These are phyloP conservation scores for Drosophila cognata DNA, from an alignment of 2,888 invertebrate species.

Conservation along the genomic window DNA sequence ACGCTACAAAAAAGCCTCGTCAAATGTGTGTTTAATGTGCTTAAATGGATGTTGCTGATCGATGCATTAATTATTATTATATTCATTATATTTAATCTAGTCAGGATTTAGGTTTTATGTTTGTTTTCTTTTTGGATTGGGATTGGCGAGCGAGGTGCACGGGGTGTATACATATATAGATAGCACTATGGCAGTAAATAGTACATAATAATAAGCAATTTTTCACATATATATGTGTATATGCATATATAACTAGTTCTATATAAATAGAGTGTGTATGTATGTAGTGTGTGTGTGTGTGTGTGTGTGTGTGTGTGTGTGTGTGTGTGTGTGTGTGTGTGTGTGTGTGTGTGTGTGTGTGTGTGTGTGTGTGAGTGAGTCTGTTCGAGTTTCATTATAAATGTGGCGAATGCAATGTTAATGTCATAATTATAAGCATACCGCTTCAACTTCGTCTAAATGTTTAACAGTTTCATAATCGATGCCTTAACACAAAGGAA, in stretches of 20 bases:
- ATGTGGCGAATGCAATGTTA: constrained; percentile 68
- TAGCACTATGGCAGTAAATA: constrained; percentile 80
- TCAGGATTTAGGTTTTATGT: constrained; percentile 39
- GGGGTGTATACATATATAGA: constrained; percentile 65
- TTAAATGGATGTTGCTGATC: constrained; percentile 13
- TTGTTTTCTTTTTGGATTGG: constrained; percentile 36
- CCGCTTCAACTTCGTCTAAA: constrained; percentile 64
- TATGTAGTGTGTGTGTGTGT: not conserved
- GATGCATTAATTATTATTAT: constrained; percentile 27
- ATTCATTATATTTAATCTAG: constrained; percentile 35
- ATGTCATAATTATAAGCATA: constrained; percentile 52
- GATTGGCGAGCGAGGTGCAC: constrained; percentile 61
- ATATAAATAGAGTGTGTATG: constrained; percentile 71
- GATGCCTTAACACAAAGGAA: constrained; percentile 57
- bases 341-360: constrained; percentile 5
- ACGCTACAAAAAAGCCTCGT: constrained; percentile 55
- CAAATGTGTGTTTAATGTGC: constrained; percentile 20
- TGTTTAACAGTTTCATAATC: constrained; percentile 65
- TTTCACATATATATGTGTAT: constrained; percentile 66
- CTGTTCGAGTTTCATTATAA: constrained; percentile 38
- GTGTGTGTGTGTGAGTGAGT: not conserved
- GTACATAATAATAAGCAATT: constrained; percentile 65
- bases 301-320: not conserved
- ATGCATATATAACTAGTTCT: constrained; percentile 53
- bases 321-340: constrained; percentile 31